These are phyloP conservation scores for Aldrovandia affinis DNA, from an alignment of 2,797 vertebrate species.

Conservation along the genomic window DNA sequence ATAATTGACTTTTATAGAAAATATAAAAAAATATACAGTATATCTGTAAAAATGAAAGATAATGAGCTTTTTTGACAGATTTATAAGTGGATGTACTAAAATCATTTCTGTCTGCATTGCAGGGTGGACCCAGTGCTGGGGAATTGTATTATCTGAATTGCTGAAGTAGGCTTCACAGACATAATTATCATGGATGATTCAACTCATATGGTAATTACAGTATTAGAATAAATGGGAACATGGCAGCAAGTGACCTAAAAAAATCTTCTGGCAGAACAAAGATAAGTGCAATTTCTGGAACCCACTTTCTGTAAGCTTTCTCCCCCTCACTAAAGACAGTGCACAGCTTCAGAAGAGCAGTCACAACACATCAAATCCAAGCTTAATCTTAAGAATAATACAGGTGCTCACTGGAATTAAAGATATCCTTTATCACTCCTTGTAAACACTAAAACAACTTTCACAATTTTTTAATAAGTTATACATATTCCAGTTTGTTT, in stretches of 20 bases:
- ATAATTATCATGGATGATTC: conserved; percentile 56
- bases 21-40: conserved; percentile 17
- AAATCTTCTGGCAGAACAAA: conserved; percentile 44
- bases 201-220: conserved; percentile 56
- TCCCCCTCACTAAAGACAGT: conserved; percentile 24
- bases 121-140: conserved; percentile 34
- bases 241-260: conserved; percentile 36
- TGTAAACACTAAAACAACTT: background rate
- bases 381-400: conserved; percentile 27
- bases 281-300: conserved; percentile 33
- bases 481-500: background rate
- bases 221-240: conserved; percentile 47
- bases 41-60: conserved; percentile 33
- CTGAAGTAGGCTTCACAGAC: conserved; percentile 33
- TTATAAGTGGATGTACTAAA: conserved; percentile 26
- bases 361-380: conserved; percentile 17
- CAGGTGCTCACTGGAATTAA: conserved; percentile 16
- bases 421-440: conserved; percentile 31
- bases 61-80: conserved; percentile 45
- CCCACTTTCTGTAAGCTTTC: conserved; percentile 37
- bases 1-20: conserved; percentile 1
- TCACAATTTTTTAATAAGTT: background rate
- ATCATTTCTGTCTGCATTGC: conserved; percentile 37
- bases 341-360: conserved; percentile 25
- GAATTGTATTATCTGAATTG: conserved; percentile 48